Percentiles rank a stretch among this genome's conserved stretches.
Evolutionary conservation across 2,888 invertebrate genomes (phyloP).

Genomic region (Zhengitettix transpicula): DNA sequence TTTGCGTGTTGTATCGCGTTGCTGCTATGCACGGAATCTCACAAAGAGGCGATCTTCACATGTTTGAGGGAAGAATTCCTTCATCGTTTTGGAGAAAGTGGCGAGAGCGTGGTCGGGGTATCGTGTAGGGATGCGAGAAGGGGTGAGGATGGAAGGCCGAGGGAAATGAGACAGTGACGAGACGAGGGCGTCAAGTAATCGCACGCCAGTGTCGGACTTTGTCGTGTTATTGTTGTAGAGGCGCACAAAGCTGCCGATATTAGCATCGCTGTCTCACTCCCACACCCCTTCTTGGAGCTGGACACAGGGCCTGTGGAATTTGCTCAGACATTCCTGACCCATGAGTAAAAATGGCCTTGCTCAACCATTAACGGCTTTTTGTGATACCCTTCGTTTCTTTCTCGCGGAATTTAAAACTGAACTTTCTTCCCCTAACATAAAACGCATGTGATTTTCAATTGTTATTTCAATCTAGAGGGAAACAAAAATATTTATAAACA

Average conservation of each 20-base stretch:
- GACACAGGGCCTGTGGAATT: too few species aligned
- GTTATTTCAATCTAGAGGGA: too few species aligned
- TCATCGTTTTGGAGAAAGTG: background rate
- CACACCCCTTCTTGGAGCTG: background rate
- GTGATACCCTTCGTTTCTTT: too few species aligned
- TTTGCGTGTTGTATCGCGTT: background rate
- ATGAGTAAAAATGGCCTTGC: too few species aligned
- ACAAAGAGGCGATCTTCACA: background rate
- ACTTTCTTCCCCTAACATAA: too few species aligned
- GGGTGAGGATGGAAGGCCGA: background rate
- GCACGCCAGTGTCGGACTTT: background rate
- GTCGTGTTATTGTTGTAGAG: background rate
- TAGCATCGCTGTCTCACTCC: background rate
- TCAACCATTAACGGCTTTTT: too few species aligned
- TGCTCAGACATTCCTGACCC: too few species aligned
- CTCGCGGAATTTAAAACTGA: too few species aligned
- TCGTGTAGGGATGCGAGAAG: background rate
- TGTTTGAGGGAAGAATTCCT: conserved; percentile 2
- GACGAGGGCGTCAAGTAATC: background rate
- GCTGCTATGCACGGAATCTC: conserved; percentile 1
- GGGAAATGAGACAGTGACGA: background rate
- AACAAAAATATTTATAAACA: too few species aligned
- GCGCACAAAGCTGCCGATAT: background rate
- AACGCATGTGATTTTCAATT: too few species aligned
- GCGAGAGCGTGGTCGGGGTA: background rate